Evolutionary conservation across 2,113 vertebrate genomes (phyloP).

Genomic region (Orycteropus afer): DNA sequence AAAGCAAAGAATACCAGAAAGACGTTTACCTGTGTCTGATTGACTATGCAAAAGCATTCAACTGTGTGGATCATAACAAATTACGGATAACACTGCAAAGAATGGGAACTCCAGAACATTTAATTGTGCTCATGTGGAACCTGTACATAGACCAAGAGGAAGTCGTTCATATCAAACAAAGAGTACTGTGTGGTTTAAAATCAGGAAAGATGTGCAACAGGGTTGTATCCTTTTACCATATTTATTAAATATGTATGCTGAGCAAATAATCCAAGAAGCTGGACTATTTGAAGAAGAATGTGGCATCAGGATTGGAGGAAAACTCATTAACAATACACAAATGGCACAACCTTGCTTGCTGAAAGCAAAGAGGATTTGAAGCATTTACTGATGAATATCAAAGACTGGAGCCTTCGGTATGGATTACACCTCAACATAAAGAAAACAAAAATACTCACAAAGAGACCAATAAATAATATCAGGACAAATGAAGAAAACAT

Average conservation of each 20-base stretch:
- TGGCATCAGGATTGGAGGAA: background rate
- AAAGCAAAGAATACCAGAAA: background rate
- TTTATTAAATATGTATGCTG: background rate
- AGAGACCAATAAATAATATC: background rate
- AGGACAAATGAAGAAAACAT: background rate
- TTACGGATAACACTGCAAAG: background rate
- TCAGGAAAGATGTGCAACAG: background rate
- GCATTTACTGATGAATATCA: background rate
- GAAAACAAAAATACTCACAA: background rate
- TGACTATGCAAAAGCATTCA: background rate
- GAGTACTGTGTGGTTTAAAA: background rate
- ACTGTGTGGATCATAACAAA: background rate
- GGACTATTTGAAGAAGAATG: background rate
- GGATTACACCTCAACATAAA: background rate
- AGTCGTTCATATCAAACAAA: background rate
- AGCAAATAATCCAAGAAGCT: background rate
- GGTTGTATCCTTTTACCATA: background rate
- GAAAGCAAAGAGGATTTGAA: background rate
- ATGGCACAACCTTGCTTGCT: background rate
- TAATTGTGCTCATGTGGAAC: background rate
- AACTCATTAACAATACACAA: too few relatives aligned
- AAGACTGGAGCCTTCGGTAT: background rate
- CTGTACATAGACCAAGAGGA: background rate
- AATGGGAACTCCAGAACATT: background rate
- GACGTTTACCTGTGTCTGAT: background rate